Percentiles rank a stretch among this genome's conserved stretches.
Evolutionary conservation across 2,113 vertebrate species (phyloP).

Genomic region (Phrynosoma platyrhinos): DNA sequence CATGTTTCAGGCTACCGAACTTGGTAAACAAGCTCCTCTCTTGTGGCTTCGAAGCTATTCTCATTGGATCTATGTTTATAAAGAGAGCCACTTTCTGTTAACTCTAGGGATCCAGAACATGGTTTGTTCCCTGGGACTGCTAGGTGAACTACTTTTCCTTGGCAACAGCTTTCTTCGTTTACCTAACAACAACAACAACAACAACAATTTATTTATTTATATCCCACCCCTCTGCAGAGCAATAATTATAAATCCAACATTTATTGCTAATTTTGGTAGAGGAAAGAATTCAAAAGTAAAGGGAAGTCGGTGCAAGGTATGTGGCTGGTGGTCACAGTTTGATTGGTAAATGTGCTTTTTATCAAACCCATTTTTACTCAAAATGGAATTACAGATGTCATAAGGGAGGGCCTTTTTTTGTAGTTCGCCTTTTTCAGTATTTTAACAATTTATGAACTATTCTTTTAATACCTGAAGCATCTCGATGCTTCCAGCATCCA

Average conservation of each 20-base stretch:
- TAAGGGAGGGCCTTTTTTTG: neutral
- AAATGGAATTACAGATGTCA: neutral
- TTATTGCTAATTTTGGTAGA: neutral
- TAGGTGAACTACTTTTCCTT: neutral
- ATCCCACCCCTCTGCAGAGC: too few species aligned
- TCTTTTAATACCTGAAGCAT: neutral
- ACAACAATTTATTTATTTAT: too few species aligned
- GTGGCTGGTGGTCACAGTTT: neutral
- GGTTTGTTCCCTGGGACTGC: neutral
- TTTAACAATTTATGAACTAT: neutral
- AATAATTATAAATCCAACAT: neutral
- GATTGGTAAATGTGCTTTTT: neutral
- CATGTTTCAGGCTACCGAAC: neutral
- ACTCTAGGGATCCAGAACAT: neutral
- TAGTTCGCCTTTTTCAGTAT: neutral
- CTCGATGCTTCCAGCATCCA: neutral
- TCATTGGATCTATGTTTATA: neutral
- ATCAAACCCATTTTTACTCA: neutral
- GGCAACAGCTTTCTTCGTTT: neutral
- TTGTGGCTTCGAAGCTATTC: neutral
- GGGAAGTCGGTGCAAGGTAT: neutral
- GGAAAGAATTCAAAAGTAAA: neutral
- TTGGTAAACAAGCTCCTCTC: neutral
- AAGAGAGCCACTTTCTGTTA: neutral
- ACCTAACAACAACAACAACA: too few species aligned